Evolutionary conservation across 2,113 vertebrate genomes (phyloP).

Genomic region (Tylochromis polylepis): DNA sequence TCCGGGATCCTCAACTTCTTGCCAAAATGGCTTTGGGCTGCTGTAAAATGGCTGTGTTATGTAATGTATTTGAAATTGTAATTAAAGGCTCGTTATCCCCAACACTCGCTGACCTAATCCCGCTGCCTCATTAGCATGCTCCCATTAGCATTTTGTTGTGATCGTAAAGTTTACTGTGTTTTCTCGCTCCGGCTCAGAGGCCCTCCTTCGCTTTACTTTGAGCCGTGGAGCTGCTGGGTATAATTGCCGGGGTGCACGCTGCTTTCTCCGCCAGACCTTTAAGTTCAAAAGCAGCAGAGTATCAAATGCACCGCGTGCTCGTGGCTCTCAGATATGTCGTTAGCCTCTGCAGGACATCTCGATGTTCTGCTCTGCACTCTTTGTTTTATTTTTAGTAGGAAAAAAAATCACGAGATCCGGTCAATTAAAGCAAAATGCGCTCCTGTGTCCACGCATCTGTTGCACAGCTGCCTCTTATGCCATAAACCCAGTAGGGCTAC

Average conservation of each 20-base stretch:
- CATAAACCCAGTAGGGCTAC: background rate
- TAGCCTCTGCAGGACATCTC: background rate
- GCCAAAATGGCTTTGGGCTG: conserved; percentile 18
- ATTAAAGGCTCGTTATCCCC: conserved; percentile 43
- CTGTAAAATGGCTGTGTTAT: conserved; percentile 3
- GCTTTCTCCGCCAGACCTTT: background rate
- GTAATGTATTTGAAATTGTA: conserved; percentile 39
- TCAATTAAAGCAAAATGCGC: background rate
- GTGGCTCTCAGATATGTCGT: background rate
- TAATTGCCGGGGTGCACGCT: background rate
- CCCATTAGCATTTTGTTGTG: conserved; percentile 32
- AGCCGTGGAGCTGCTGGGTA: background rate
- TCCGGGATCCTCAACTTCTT: background rate
- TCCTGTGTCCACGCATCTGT: background rate
- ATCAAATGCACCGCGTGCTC: background rate
- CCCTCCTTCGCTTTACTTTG: background rate
- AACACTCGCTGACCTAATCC: conserved; percentile 14
- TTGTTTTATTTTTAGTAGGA: background rate
- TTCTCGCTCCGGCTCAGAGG: background rate
- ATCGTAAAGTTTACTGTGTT: background rate
- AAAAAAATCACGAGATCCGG: background rate
- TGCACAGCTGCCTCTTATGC: background rate
- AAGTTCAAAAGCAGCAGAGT: background rate
- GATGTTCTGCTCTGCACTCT: background rate
- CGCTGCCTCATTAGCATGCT: background rate